Evolutionary conservation across 2,888 invertebrate species (phyloP).

Genomic region (Drosophila anceps): DNA sequence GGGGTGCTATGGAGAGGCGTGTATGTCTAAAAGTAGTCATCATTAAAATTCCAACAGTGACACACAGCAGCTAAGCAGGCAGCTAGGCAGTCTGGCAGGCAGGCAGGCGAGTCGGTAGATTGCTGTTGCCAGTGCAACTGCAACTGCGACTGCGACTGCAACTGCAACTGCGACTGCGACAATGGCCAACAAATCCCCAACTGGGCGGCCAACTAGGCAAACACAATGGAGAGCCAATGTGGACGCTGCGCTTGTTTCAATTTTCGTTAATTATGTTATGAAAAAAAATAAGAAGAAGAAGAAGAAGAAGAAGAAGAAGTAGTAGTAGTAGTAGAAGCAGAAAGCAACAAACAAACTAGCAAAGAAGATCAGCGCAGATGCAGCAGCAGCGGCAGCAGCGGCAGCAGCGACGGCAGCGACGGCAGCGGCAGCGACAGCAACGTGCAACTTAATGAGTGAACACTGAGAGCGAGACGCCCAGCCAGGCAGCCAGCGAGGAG

Average conservation of each 20-base stretch:
- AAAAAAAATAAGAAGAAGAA: constrained; percentile 46
- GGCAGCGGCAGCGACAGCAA: constrained; percentile 8
- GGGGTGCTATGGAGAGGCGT: constrained; percentile 70
- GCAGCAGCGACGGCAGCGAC: too few species aligned
- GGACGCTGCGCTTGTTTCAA: constrained; percentile 63
- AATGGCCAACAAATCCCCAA: constrained; percentile 71
- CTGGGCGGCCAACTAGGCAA: constrained; percentile 67
- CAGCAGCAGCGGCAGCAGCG: not conserved
- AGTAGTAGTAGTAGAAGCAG: not conserved
- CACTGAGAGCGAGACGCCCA: constrained; percentile 42
- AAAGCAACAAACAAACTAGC: constrained; percentile 14
- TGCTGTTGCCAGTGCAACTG: not conserved
- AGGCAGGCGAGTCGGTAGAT: constrained; percentile 10
- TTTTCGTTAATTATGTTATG: constrained; percentile 78
- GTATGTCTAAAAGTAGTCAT: constrained; percentile 82
- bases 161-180: constrained; percentile 43
- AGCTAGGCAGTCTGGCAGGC: constrained; percentile 12
- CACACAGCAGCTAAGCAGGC: constrained; percentile 61
- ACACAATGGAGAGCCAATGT: constrained; percentile 60
- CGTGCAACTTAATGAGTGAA: constrained; percentile 60
- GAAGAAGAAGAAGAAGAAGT: not conserved
- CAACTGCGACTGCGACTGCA: constrained; percentile 13
- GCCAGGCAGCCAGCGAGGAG: constrained; percentile 20
- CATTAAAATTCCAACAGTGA: constrained; percentile 82
- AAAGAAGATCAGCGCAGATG: not conserved